A percentile compares a stretch with the other conserved stretches of the same genome.
These are phyloP conservation scores for Chiloscyllium plagiosum DNA, from an alignment of 2,113 vertebrate genomes.

Conservation along the genomic window DNA sequence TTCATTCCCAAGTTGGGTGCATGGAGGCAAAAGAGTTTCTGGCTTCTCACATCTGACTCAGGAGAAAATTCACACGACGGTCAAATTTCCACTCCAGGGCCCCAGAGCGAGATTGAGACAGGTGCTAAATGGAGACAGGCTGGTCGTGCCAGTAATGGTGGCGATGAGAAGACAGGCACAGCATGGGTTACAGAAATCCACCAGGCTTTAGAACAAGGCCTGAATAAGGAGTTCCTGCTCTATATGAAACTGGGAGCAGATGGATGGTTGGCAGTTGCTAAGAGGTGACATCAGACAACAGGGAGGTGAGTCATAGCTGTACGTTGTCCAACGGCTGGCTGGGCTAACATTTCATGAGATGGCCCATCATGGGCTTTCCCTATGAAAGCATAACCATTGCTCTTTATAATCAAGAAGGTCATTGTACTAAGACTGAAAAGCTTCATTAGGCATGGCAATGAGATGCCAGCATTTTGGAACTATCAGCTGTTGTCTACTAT, in stretches of 20 bases:
- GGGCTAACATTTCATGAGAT: neutral
- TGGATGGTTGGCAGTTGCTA: neutral
- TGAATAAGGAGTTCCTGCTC: neutral
- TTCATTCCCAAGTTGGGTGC: no score
- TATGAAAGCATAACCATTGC: neutral
- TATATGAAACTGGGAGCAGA: neutral
- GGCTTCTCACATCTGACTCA: no score
- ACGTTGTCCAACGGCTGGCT: neutral
- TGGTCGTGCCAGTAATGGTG: neutral
- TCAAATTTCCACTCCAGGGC: no score
- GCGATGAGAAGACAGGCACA: neutral
- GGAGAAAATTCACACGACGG: no score
- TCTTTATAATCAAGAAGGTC: neutral
- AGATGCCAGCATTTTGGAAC: no score
- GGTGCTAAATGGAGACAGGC: neutral
- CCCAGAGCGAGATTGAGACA: no score
- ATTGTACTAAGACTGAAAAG: no score
- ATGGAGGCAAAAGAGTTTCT: no score
- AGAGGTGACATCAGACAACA: neutral
- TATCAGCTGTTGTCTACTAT: no score
- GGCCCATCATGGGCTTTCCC: neutral
- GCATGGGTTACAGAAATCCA: neutral
- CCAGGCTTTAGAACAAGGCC: neutral
- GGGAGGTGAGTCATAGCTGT: neutral
- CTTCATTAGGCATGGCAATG: no score